Evolutionary conservation across 2,113 vertebrate species (phyloP).

Genomic region (Eurystomus gularis): DNA sequence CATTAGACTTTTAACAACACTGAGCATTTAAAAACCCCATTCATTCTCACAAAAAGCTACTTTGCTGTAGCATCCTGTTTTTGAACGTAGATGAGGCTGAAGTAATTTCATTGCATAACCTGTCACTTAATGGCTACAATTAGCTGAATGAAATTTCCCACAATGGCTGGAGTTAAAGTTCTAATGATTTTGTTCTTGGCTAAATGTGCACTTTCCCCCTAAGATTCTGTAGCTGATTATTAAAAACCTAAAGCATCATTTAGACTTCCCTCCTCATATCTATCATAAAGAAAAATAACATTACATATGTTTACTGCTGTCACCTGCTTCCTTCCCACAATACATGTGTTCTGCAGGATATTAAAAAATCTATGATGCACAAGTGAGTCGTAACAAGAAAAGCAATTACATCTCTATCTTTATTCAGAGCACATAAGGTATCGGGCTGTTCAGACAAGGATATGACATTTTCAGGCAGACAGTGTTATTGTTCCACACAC

Average conservation of each 20-base stretch:
- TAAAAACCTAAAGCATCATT: constrained; percentile 42
- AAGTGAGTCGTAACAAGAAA: constrained; percentile 74
- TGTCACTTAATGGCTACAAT: constrained; percentile 51
- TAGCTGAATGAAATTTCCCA: constrained; percentile 21
- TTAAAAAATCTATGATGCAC: constrained; percentile 76
- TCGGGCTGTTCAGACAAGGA: constrained; percentile 61
- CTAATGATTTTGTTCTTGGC: constrained; percentile 33
- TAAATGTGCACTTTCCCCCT: not conserved
- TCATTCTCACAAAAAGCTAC: not conserved
- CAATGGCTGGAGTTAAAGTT: constrained; percentile 25
- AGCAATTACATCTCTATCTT: constrained; percentile 74
- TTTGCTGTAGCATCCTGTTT: not conserved
- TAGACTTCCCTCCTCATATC: constrained; percentile 38
- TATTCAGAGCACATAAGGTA: constrained; percentile 69
- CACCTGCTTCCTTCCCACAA: constrained; percentile 68
- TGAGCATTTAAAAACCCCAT: not conserved
- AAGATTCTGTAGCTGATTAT: constrained; percentile 24
- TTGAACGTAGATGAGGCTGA: not conserved
- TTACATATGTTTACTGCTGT: constrained; percentile 64
- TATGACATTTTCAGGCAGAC: constrained; percentile 63
- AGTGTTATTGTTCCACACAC: constrained; percentile 45
- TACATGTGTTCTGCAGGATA: constrained; percentile 75
- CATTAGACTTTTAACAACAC: not conserved
- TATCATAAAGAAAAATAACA: constrained; percentile 66
- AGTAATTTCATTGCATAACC: constrained; percentile 41